Evolutionary conservation across 2,888 invertebrate species (phyloP), one percentile per base, ranked within the genome.

Genomic region (Sturmia bella): DNA sequence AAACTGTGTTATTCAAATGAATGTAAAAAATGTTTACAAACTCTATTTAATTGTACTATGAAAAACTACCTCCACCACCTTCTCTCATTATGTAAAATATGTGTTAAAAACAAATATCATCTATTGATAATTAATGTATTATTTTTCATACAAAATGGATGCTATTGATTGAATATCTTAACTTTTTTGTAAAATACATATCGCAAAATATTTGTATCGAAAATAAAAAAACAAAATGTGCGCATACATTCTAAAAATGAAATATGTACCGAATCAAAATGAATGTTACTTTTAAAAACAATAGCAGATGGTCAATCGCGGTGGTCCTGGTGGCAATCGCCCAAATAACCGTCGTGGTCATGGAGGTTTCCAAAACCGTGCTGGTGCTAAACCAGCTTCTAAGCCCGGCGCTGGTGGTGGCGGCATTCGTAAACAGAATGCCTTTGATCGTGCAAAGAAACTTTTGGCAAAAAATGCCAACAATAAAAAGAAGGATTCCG

Each of bases 391-490:
- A 87, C 86, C 87, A 85, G 87, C 89, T 76, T 87, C 89, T 88
- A 90, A 90, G 87, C 89, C 89, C 87, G 89, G 88, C 86, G 87
- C 87, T 86, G 86, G 87, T 86, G 86, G 87, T 86, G 90, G 91
- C 88, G 91, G 91, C 87, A 91, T 91, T 90, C 91, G 91, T 87
- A 91, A 91, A 89, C 91, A 91, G 89, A 91, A 91, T 90, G 90
- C 91, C 87, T 90, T 91, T 88, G 91, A 91, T 90, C 91, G 91
- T 89, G 91, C 91, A 87, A 91, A 91, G 90, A 91, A 91, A 91
- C 89, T 91, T 90, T 90, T 91, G 90, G 91, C 91, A 88, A 91
- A 91, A 90, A 91, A 91, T 90, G 90, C 90, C 89, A 89, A 87
- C 86, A 90, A 89, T 89, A 91, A 91, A 90, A 91, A 91, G 88